phyloP scores from a whole-genome alignment of 2,797 vertebrate species.

The Bradypodion ventrale region DNA sequence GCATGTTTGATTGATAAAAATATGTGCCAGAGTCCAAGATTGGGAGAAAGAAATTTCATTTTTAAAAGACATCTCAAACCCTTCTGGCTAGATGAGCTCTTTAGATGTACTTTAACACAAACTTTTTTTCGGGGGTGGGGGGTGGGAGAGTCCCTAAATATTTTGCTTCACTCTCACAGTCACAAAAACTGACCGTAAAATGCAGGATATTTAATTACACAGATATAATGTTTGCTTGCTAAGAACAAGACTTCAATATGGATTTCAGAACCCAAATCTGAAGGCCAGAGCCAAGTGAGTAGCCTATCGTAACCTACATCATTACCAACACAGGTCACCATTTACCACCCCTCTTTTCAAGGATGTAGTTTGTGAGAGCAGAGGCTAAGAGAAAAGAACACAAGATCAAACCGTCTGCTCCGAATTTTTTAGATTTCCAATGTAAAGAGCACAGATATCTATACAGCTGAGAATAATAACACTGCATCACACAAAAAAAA shows the following conservation, averaged over 20 bases:
- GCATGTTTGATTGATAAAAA: constrained; percentile 60
- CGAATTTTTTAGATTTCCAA: not conserved
- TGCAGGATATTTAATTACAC: not conserved
- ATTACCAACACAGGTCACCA: not conserved
- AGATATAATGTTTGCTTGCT: not conserved
- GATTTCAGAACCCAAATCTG: not conserved
- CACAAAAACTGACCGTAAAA: too few species aligned
- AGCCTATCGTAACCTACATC: not conserved
- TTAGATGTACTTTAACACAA: constrained; percentile 45
- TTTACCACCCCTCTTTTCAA: not conserved
- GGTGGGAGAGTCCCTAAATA: constrained; percentile 33
- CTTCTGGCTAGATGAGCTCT: constrained; percentile 41
- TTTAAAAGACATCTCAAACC: constrained; percentile 61
- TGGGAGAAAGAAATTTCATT: constrained; percentile 64
- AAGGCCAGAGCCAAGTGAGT: not conserved
- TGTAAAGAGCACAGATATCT: too few species aligned
- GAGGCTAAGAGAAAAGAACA: not conserved
- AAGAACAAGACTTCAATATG: not conserved
- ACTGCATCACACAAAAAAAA: too few species aligned
- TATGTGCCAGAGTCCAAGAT: constrained; percentile 62
- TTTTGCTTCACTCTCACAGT: not conserved
- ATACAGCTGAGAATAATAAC: too few species aligned
- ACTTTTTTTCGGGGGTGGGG: not conserved
- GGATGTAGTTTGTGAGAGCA: not conserved
- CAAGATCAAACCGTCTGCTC: not conserved